Conservation (phyloP, 2,888 invertebrate genomes). For the Meandrusa payeni region DNA sequence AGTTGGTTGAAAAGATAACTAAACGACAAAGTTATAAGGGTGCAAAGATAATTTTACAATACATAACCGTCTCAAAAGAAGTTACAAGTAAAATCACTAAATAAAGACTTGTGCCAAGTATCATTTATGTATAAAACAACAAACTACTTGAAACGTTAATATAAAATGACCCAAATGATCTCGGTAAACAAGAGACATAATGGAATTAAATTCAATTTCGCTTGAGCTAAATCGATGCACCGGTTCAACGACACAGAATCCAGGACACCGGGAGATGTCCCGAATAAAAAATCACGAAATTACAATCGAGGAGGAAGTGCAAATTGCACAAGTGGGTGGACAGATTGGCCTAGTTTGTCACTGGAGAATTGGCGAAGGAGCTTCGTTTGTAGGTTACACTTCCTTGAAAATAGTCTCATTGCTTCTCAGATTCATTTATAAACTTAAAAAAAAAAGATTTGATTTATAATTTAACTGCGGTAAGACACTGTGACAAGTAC, state of each 20-base stretch:
- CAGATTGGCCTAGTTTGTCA: slow-evolving; percentile 14
- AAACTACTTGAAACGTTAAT: neutral
- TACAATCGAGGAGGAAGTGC: slow-evolving; percentile 18
- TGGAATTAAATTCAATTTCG: slow-evolving; percentile 13
- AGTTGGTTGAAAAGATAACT: too few relatives aligned
- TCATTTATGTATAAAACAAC: too few relatives aligned
- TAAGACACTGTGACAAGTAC: too few relatives aligned
- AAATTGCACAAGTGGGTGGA: slow-evolving; percentile 18
- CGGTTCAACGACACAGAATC: slow-evolving; percentile 20
- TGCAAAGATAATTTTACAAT: too few relatives aligned
- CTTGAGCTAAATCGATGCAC: slow-evolving; percentile 6
- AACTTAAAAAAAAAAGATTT: too few relatives aligned
- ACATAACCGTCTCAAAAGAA: too few relatives aligned
- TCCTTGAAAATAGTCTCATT: too few relatives aligned
- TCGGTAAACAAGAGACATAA: slow-evolving; percentile 1
- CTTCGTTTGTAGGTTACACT: neutral
- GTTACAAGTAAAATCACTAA: too few relatives aligned
- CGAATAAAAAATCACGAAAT: slow-evolving; percentile 7
- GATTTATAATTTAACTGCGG: too few relatives aligned
- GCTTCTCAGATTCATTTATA: too few relatives aligned
- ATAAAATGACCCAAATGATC: slow-evolving; percentile 8
- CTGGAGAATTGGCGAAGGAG: neutral
- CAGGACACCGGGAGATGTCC: slow-evolving; percentile 18
- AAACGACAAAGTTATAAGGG: too few relatives aligned
- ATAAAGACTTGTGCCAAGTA: too few relatives aligned